These are phyloP conservation scores for Sminthurinus aureus DNA, from an alignment of 2,888 invertebrate genomes.

Conservation along the genomic window DNA sequence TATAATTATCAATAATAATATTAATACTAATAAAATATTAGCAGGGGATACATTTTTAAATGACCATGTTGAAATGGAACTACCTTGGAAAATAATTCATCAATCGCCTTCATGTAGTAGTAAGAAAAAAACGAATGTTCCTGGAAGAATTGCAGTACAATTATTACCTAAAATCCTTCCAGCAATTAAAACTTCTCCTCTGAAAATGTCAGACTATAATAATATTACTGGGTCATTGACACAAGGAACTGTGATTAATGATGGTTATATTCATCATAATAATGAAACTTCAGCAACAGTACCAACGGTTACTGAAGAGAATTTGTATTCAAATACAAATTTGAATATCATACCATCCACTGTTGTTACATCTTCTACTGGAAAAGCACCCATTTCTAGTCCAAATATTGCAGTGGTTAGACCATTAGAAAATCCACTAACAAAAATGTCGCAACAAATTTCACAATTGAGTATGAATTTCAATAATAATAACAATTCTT, in stretches of 20 bases:
- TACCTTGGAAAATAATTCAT: background rate
- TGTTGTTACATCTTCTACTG: background rate
- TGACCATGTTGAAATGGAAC: background rate
- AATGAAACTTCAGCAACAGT: background rate
- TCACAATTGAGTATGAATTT: conserved; percentile 27
- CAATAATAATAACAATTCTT: conserved; percentile 20
- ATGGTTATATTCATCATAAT: background rate
- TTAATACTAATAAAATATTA: background rate
- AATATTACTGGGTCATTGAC: background rate
- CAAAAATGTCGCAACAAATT: conserved; percentile 55
- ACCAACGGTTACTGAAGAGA: background rate
- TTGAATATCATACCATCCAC: too few species aligned
- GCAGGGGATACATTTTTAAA: background rate
- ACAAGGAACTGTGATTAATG: background rate
- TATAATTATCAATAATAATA: background rate
- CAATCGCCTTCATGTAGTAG: background rate
- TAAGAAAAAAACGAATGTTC: background rate
- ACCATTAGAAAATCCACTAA: conserved; percentile 58
- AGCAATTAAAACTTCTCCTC: background rate
- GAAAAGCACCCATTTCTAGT: background rate
- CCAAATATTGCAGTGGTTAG: conserved; percentile 56
- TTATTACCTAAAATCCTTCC: background rate
- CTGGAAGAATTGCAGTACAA: background rate
- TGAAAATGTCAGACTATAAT: background rate
- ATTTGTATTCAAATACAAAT: background rate